Conservation (phyloP, 30 jellyfish, hydroid and myxozoan genomes). For the Turritopsis rubra region DNA sequence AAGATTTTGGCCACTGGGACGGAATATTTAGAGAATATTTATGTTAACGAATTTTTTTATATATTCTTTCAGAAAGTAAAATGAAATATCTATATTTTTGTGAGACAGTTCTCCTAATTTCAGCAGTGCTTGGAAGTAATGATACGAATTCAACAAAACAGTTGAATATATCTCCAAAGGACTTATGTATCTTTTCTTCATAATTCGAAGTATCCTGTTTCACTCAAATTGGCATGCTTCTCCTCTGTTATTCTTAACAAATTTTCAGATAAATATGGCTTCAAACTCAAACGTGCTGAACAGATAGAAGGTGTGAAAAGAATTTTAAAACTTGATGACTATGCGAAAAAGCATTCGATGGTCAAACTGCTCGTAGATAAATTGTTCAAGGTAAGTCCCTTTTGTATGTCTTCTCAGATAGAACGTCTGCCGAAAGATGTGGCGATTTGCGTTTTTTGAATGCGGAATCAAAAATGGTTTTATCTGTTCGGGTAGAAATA, state of each 20-base stretch:
- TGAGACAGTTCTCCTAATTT: background rate
- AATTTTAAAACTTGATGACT: slow-evolving; percentile 45
- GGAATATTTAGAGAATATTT: too few species aligned
- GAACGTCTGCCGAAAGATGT: too few species aligned
- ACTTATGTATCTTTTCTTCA: background rate
- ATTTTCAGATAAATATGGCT: slow-evolving; percentile 62
- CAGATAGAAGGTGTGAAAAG: slow-evolving; percentile 76
- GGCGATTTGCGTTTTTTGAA: too few species aligned
- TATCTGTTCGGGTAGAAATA: too few species aligned
- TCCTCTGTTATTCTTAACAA: too few species aligned
- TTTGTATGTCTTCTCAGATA: background rate
- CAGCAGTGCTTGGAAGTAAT: background rate
- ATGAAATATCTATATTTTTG: background rate
- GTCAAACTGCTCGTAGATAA: slow-evolving; percentile 56
- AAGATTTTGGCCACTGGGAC: too few species aligned
- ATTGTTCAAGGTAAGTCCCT: slow-evolving; percentile 50
- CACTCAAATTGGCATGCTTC: too few species aligned
- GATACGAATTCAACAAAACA: background rate
- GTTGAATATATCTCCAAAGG: background rate
- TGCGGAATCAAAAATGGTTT: too few species aligned
- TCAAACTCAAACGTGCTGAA: slow-evolving; percentile 69
- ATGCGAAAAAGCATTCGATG: slow-evolving; percentile 58
- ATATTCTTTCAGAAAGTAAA: background rate
- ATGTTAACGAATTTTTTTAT: background rate
- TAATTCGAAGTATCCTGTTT: background rate